These are phyloP conservation scores for Ornithoptera priamus DNA, from an alignment of 2,888 invertebrate species.

Conservation along the genomic window DNA sequence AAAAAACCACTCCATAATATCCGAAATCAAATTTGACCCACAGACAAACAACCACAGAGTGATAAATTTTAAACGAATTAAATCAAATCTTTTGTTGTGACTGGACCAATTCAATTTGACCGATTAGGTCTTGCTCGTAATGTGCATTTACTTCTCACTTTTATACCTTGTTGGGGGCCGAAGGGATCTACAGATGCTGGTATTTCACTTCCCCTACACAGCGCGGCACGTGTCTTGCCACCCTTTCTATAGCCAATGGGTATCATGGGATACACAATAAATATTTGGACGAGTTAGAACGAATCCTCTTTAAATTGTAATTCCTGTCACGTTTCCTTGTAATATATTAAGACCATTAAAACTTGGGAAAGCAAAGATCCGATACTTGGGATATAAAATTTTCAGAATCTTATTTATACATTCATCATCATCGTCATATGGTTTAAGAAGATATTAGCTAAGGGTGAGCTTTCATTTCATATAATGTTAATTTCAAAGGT, in stretches of 20 bases:
- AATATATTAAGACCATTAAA: slow-evolving; percentile 17
- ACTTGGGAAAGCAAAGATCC: too few species aligned
- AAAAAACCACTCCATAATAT: slow-evolving; percentile 66
- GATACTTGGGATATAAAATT: too few species aligned
- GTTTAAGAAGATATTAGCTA: too few species aligned
- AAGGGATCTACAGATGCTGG: slow-evolving; percentile 46
- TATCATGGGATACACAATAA: slow-evolving; percentile 59
- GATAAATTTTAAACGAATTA: slow-evolving; percentile 76
- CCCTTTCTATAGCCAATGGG: slow-evolving; percentile 58
- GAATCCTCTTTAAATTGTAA: slow-evolving; percentile 50
- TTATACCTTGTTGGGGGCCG: slow-evolving; percentile 21
- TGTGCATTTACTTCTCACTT: slow-evolving; percentile 19
- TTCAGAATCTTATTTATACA: too few species aligned
- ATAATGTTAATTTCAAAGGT: too few species aligned
- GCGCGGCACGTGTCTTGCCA: slow-evolving; percentile 62
- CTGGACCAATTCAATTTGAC: slow-evolving; percentile 35
- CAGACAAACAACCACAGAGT: slow-evolving; percentile 53
- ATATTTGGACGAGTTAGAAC: slow-evolving; percentile 68
- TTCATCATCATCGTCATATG: too few species aligned
- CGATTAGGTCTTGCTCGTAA: slow-evolving; percentile 38
- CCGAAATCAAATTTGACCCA: slow-evolving; percentile 64
- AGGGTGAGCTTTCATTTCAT: too few species aligned
- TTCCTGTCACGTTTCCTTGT: slow-evolving; percentile 36
- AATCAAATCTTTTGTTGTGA: slow-evolving; percentile 54
- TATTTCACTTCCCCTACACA: slow-evolving; percentile 45